Percentiles rank a stretch among this genome's conserved stretches.
These are phyloP conservation scores for Gambusia holbrooki DNA, from an alignment of 2,113 vertebrate genomes.

Conservation along the genomic window DNA sequence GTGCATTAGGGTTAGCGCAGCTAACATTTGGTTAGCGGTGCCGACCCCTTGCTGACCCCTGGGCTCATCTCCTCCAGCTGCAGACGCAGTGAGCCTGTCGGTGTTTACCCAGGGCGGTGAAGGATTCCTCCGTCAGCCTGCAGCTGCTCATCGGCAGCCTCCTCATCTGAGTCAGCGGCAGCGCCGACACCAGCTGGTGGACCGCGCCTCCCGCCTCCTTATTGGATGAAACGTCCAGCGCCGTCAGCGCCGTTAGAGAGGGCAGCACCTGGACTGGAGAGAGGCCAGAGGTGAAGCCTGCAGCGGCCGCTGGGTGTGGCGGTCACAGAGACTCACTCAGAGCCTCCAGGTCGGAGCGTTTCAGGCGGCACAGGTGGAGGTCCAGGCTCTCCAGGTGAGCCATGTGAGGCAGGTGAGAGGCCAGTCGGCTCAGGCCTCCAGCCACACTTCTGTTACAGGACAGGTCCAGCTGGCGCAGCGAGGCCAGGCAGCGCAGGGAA, in stretches of 20 bases:
- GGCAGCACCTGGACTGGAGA: conserved; percentile 86
- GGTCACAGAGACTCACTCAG: conserved; percentile 77
- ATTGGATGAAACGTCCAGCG: conserved; percentile 87
- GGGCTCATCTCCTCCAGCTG: background rate
- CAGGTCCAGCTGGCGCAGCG: conserved; percentile 82
- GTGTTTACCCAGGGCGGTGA: conserved; percentile 81
- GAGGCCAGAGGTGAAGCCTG: conserved; percentile 18
- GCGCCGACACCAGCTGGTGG: conserved; percentile 79
- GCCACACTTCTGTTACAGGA: conserved; percentile 85
- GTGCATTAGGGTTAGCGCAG: background rate
- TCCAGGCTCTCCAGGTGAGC: conserved; percentile 82
- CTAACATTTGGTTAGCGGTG: background rate
- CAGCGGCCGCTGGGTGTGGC: background rate
- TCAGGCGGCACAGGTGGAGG: conserved; percentile 85
- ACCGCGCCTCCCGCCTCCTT: conserved; percentile 79
- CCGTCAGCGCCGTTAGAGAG: conserved; percentile 81
- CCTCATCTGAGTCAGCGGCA: conserved; percentile 82
- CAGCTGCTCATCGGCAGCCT: conserved; percentile 82
- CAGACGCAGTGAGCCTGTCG: background rate
- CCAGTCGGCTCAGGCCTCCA: conserved; percentile 77
- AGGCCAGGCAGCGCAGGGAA: conserved; percentile 76
- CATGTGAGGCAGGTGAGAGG: conserved; percentile 75
- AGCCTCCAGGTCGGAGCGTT: conserved; percentile 72
- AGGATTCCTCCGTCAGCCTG: conserved; percentile 77
- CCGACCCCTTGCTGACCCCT: too few species aligned